Evolutionary conservation across 2,797 vertebrate species (phyloP), one percentile per base, ranked within the genome.

Genomic region (Mormyrops attenuatus): DNA sequence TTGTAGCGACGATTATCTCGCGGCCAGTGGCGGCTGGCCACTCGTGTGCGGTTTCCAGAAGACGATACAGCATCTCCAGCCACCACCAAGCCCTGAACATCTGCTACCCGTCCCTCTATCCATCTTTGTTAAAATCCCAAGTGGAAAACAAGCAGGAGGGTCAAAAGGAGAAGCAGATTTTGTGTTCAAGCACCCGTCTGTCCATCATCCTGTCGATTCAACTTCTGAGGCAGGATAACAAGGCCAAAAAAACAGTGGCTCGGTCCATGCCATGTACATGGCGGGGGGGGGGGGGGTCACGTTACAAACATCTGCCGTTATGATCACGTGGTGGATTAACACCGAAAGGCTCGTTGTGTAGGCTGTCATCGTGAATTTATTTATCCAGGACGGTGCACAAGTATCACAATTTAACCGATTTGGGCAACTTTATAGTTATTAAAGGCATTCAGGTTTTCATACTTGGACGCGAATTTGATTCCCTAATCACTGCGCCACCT

Each of bases 401-500:
- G 5, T 20, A 41, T 17, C 69, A 17, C 5, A 41, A 17, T 77
- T 77, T 17, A 77, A 77, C 69, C 34, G 0, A 20, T 77, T 41
- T 41, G 0, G 5, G 34, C 69, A 77, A 5, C 38, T 77, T 20
- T 15, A 77, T 7, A 41, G 34, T 20, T 77, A 34, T 77, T 41
- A 17, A 77, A 38, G 13, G 30, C 11, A 20, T 20, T 41, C 15
- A 77, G 34, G 5, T 41, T 85, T 85, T 26, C 22, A 22, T 22
- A 47, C 4, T 44, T 85, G 9, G 15, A 7, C 44, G 11, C 17
- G 22, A 50, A 6, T 85, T 22, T 5, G 26, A 50, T 30, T 85
- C 82, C 22, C 9, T 85, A 85, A n/a, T 49, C 82, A 85, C 82
- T 85, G 44, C 47, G 9, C 82, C 82, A 85, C 82, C 82, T 52